Conservation (phyloP, 2,888 invertebrate genomes). For the Chesias legatella region DNA sequence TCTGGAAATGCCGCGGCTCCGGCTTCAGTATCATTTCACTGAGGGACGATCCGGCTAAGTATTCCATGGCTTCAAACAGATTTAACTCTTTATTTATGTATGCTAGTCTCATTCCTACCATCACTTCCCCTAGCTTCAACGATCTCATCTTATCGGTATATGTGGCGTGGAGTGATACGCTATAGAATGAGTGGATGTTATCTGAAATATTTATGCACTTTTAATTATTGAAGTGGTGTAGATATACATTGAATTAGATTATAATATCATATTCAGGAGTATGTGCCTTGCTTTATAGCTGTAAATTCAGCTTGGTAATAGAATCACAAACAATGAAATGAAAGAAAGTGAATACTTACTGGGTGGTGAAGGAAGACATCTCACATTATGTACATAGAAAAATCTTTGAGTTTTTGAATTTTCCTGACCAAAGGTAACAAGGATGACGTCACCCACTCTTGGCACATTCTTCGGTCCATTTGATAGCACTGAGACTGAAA, state of each 20-base stretch:
- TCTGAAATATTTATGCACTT: constrained; percentile 59
- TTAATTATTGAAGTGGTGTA: too few relatives aligned
- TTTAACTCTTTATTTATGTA: constrained; percentile 75
- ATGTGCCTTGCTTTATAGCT: too few relatives aligned
- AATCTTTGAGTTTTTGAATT: constrained; percentile 47
- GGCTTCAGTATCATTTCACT: constrained; percentile 81
- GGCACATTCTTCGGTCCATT: constrained; percentile 48
- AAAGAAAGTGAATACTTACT: constrained; percentile 46
- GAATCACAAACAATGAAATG: neutral
- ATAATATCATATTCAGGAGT: too few relatives aligned
- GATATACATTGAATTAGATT: too few relatives aligned
- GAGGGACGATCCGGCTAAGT: constrained; percentile 81
- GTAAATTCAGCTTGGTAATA: too few relatives aligned
- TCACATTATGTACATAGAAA: constrained; percentile 64
- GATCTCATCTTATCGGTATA: constrained; percentile 56
- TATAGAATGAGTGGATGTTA: constrained; percentile 56
- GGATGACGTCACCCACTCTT: constrained; percentile 59
- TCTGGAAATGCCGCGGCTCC: constrained; percentile 59
- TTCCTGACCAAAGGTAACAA: constrained; percentile 55
- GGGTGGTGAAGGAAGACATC: constrained; percentile 52
- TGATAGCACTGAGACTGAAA: constrained; percentile 59
- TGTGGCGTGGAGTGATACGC: constrained; percentile 56
- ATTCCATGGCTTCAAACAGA: constrained; percentile 82
- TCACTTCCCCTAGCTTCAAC: constrained; percentile 51
- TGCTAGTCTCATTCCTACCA: constrained; percentile 48